Evolutionary conservation across 2,797 vertebrate species (phyloP).

Genomic region (Neostethus bicornis): DNA sequence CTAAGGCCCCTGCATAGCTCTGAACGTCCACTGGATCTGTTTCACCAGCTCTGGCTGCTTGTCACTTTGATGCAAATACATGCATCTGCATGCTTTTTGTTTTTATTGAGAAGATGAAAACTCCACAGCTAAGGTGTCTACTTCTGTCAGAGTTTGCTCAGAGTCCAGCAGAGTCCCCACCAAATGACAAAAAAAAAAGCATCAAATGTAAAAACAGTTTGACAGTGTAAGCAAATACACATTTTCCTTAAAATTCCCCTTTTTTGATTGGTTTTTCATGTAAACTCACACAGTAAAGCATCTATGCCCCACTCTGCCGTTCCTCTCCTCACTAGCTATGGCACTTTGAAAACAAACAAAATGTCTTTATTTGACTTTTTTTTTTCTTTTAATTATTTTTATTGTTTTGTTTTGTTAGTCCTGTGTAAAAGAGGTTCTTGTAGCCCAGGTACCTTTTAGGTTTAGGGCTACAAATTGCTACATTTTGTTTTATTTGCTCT

Average conservation of each 20-base stretch:
- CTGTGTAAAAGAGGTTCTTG: conserved; percentile 72
- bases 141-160: conserved; percentile 63
- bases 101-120: conserved; percentile 38
- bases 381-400: conserved; percentile 32
- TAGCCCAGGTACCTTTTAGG: conserved; percentile 64
- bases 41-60: conserved; percentile 64
- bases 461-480: conserved; percentile 78
- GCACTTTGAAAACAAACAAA: conserved; percentile 80
- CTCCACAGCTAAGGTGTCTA: conserved; percentile 45
- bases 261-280: conserved; percentile 75
- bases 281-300: conserved; percentile 76
- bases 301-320: conserved; percentile 69
- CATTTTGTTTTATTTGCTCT: conserved; percentile 76
- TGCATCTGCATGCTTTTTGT: conserved; percentile 33
- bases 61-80: conserved; percentile 50
- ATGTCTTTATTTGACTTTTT: conserved; percentile 43
- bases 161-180: conserved; percentile 70
- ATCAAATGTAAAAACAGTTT: conserved; percentile 68
- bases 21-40: conserved; percentile 66
- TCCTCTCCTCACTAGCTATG: conserved; percentile 79
- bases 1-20: conserved; percentile 68
- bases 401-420: conserved; percentile 52
- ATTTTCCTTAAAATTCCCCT: conserved; percentile 67
- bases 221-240: conserved; percentile 70
- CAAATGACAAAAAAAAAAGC: conserved; percentile 59